Evolutionary conservation across 2,113 vertebrate species (phyloP), one percentile per base, ranked within the genome.

Genomic region (Oceanodroma tethys): DNA sequence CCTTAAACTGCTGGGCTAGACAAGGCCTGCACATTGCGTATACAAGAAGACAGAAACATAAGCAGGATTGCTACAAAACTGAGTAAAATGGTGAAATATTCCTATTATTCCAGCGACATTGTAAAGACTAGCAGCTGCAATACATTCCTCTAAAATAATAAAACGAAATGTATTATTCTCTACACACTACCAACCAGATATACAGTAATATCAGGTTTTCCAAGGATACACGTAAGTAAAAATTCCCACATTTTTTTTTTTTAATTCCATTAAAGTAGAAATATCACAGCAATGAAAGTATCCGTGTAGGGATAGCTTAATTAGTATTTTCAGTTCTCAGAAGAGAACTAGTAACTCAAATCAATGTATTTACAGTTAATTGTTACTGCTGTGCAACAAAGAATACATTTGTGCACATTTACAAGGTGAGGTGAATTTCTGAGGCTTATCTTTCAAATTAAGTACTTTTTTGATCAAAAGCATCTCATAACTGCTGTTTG

Each of bases 401-500:
- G 65, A 78, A 91, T 80, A 95, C 56, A 92, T 88, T 79, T 82
- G 67, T 88, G n/a, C 58, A 60, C 71, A 53, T 89, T 87, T 90
- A 66, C 60, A 93, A 94, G 53, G 47, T 52, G 68, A 91, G 79
- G 38, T 73, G 70, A 96, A 86, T 89, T 93, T 72, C 66, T 92
- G 66, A 92, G 66, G n/a, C 62, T 95, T 95, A 89, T 79, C 88
- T 94, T 96, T 93, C 86, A 93, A 93, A 74, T 70, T 2, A 89
- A 95, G 78, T 36, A 29, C 38, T 83, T 82, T 92, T 84, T 88
- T 93, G 43, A 97, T 96, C 88, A 92, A 95, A 94, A 95, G 23
- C 58, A 88, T 94, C 90, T 91, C 83, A 78, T 90, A 95, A 91
- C 67, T 72, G 76, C 81, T 66, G 27, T 87, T 95, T 94, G 84